Evolutionary conservation across 23 tunicate species (phyloP).

Genomic region (Trididemnum clinides): DNA sequence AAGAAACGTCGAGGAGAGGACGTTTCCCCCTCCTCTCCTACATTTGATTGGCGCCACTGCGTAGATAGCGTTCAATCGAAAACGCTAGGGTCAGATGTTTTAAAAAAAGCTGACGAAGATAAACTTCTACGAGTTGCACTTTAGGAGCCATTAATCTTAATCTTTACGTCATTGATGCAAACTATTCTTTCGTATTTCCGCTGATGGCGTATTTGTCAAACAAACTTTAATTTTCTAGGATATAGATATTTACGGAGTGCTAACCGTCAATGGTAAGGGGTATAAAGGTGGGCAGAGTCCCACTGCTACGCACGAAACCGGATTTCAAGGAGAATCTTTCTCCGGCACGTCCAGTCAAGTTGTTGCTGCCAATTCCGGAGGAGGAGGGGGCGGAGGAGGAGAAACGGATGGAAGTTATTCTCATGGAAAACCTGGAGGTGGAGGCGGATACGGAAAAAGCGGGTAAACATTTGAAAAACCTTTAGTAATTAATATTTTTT

Average conservation of each 20-base stretch:
- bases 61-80: no score
- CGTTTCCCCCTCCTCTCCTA: no score
- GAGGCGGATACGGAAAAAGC: conserved; percentile 48
- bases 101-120: no score
- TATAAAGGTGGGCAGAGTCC: conserved; percentile 44
- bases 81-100: no score
- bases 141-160: no score
- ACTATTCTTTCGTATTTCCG: no score
- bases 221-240: conserved; percentile 18
- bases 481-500: no score
- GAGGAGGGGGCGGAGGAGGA: conserved; percentile 62
- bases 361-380: conserved; percentile 11
- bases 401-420: conserved; percentile 34
- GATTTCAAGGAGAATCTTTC: conserved; percentile 40
- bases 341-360: conserved; percentile 23
- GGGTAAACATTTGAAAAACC: conserved; percentile 21
- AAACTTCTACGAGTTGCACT: no score
- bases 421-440: conserved; percentile 61
- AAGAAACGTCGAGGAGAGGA: no score
- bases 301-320: neutral
- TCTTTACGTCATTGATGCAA: no score
- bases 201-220: no score
- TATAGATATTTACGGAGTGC: conserved; percentile 42
- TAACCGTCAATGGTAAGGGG: conserved; percentile 52
- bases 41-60: no score